Percentiles rank a stretch among this genome's conserved stretches.
Conservation (phyloP, 2,888 invertebrate genomes). For the Ashinkailepas kermadecensis region DNA sequence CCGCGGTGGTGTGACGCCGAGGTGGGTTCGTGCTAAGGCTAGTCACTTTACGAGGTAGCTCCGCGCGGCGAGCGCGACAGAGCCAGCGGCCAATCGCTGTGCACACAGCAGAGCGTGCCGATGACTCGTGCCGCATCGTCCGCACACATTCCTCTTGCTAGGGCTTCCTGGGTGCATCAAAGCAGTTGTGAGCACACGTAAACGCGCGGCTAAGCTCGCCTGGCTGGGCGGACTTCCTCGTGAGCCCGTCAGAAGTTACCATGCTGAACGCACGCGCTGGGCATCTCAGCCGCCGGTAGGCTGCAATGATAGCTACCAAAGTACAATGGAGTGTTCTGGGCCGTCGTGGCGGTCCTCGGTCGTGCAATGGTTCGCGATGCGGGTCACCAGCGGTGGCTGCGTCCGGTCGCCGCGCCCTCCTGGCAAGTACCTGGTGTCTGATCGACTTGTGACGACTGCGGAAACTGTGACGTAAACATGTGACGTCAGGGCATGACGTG, state of each 20-base stretch:
- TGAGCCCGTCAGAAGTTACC: neutral
- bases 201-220: too few relatives aligned
- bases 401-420: neutral
- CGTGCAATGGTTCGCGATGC: neutral
- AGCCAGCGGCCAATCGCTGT: neutral
- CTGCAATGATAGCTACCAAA: conserved; percentile 15
- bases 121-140: neutral
- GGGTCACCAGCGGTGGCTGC: neutral
- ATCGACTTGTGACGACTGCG: too few relatives aligned
- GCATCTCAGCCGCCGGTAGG: neutral
- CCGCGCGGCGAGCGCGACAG: neutral
- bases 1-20: too few relatives aligned
- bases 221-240: too few relatives aligned
- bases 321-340: neutral
- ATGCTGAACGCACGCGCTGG: neutral
- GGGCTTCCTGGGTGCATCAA: neutral
- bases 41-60: conserved; percentile 1
- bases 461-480: too few relatives aligned
- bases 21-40: neutral
- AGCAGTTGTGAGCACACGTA: too few relatives aligned
- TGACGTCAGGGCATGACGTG: too few relatives aligned
- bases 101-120: neutral
- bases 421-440: neutral
- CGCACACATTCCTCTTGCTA: neutral
- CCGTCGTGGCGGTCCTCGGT: neutral